A percentile compares a stretch with the other conserved stretches of the same genome.
Evolutionary conservation across 2,888 invertebrate genomes (phyloP).

Genomic region (Oxycera nigricornis): DNA sequence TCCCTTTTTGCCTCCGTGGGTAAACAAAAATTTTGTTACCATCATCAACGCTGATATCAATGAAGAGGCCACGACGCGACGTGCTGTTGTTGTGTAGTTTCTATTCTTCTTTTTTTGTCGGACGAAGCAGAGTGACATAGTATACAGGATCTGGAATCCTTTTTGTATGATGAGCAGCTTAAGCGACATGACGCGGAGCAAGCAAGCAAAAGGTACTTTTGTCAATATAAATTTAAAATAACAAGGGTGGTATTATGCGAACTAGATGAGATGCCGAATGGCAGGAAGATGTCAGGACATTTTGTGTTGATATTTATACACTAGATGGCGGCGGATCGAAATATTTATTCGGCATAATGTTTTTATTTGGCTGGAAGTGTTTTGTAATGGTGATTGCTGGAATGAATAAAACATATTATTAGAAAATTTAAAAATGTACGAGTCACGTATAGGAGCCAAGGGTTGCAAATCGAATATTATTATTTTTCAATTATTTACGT

Average conservation of each 20-base stretch:
- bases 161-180: constrained; percentile 32
- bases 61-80: constrained; percentile 10
- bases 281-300: too few species aligned
- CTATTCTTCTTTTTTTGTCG: not conserved
- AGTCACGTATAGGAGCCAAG: too few species aligned
- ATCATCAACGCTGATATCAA: constrained; percentile 45
- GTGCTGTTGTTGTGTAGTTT: not conserved
- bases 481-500: too few species aligned
- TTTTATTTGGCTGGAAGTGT: too few species aligned
- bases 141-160: constrained; percentile 30
- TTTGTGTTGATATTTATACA: not conserved
- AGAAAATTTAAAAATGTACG: too few species aligned
- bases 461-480: too few species aligned
- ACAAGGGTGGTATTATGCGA: constrained; percentile 41
- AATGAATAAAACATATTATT: too few species aligned
- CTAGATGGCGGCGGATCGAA: too few species aligned
- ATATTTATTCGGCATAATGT: too few species aligned
- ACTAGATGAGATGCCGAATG: too few species aligned
- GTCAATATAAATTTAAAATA: constrained; percentile 47
- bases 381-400: too few species aligned
- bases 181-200: not conserved
- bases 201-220: constrained; percentile 38
- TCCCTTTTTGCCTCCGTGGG: constrained; percentile 42
- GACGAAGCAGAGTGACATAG: constrained; percentile 35
- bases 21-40: constrained; percentile 47